These are phyloP conservation scores for Verasper variegatus DNA, from an alignment of 2,113 vertebrate genomes.

Conservation along the genomic window DNA sequence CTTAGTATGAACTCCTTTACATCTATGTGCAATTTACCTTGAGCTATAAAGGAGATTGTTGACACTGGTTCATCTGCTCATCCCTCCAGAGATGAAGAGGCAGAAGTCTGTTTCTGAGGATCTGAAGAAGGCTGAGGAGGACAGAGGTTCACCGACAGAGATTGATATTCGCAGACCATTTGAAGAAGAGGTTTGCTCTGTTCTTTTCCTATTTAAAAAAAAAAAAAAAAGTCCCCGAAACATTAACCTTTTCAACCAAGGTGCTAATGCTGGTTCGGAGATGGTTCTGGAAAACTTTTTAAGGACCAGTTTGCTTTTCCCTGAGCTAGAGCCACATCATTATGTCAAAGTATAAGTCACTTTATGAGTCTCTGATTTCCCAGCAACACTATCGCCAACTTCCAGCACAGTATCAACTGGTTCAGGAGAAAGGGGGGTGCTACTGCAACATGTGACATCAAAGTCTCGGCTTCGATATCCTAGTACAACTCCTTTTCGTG, in stretches of 20 bases:
- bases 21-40: not conserved
- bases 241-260: too few relatives aligned
- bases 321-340: too few relatives aligned
- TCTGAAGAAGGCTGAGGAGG: conserved; percentile 90
- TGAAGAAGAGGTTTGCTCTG: conserved; percentile 95
- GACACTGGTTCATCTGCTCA: conserved; percentile 60
- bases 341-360: too few relatives aligned
- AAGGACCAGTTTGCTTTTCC: too few relatives aligned
- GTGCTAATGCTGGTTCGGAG: too few relatives aligned
- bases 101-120: conserved; percentile 97
- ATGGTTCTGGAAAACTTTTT: too few relatives aligned
- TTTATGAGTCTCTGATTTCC: too few relatives aligned
- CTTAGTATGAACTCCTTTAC: too few relatives aligned
- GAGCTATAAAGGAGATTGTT: not conserved
- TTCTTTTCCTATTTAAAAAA: conserved; percentile 29
- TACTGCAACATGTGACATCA: not conserved
- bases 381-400: too few relatives aligned
- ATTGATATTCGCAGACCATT: conserved; percentile 88
- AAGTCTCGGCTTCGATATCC: not conserved
- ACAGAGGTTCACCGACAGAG: conserved; percentile 87
- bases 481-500: not conserved
- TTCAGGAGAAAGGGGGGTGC: too few relatives aligned
- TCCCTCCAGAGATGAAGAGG: conserved; percentile 92
- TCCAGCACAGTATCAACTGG: too few relatives aligned
- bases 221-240: not conserved